A percentile compares a stretch with the other conserved stretches of the same genome.
phyloP scores from a whole-genome alignment of 2,113 vertebrate genomes.

The Cynoglossus semilaevis region DNA sequence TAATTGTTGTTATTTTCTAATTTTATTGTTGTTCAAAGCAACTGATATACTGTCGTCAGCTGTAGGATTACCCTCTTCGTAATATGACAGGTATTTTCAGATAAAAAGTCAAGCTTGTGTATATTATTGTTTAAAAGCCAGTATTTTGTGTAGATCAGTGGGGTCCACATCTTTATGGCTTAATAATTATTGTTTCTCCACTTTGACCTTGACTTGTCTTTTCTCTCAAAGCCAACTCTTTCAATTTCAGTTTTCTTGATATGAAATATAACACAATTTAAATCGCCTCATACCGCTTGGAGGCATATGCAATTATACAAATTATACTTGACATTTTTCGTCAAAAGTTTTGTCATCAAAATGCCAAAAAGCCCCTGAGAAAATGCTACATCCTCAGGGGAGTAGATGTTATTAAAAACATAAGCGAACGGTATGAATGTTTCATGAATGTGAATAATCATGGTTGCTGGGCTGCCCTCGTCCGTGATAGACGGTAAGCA shows the following conservation, averaged over 20 bases:
- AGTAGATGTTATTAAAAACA: slow-evolving; percentile 11
- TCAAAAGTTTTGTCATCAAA: not conserved
- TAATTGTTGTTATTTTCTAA: too few relatives aligned
- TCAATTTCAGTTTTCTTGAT: not conserved
- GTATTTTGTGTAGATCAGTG: too few relatives aligned
- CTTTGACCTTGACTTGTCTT: slow-evolving; percentile 13
- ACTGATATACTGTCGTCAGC: too few relatives aligned
- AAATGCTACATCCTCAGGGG: not conserved
- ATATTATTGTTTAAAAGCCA: too few relatives aligned
- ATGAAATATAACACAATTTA: slow-evolving; percentile 3
- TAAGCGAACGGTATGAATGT: slow-evolving; percentile 25
- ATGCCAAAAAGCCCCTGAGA: slow-evolving; percentile 5
- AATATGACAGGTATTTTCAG: too few relatives aligned
- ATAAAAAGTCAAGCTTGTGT: too few relatives aligned
- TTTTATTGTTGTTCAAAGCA: too few relatives aligned
- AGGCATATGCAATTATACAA: not conserved
- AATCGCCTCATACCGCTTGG: not conserved
- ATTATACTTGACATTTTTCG: slow-evolving; percentile 6
- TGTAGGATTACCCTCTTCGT: too few relatives aligned
- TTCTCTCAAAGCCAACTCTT: slow-evolving; percentile 1
- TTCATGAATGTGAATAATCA: slow-evolving; percentile 46
- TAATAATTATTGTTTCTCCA: too few relatives aligned
- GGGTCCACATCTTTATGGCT: too few relatives aligned
- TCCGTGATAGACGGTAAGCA: slow-evolving; percentile 7
- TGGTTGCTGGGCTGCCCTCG: not conserved